Conservation (phyloP, 2,113 vertebrate genomes). For the Carollia perspicillata region DNA sequence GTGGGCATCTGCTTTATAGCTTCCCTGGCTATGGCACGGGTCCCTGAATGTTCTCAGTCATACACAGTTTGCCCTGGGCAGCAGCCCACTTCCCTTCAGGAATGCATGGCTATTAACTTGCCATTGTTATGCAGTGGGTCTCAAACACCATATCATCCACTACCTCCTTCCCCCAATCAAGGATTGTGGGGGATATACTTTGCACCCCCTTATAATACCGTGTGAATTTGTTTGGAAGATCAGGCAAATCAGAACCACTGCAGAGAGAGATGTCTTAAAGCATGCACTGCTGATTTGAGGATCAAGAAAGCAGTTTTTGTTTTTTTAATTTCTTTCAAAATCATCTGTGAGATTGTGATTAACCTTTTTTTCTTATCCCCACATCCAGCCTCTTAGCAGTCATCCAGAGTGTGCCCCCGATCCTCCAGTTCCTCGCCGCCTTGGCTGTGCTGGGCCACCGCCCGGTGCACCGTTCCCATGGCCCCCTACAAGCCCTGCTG, state of each 20-base stretch:
- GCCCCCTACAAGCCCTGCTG: too few species aligned
- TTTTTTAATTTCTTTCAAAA: neutral
- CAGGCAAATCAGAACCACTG: neutral
- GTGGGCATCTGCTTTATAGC: too few species aligned
- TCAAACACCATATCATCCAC: too few species aligned
- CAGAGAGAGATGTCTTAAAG: neutral
- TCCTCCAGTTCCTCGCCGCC: neutral
- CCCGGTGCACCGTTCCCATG: neutral
- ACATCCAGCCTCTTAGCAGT: neutral
- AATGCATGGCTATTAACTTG: too few species aligned
- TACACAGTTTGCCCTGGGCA: too few species aligned
- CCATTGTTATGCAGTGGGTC: too few species aligned
- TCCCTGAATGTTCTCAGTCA: too few species aligned
- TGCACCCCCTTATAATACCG: too few species aligned
- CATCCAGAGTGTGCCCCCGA: neutral
- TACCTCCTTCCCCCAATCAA: too few species aligned
- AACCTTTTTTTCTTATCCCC: neutral
- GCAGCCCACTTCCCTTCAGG: too few species aligned
- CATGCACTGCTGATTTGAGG: neutral
- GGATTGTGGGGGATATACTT: too few species aligned
- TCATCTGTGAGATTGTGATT: neutral
- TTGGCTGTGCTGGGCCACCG: accelerated
- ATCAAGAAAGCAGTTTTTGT: neutral
- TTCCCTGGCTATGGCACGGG: too few species aligned
- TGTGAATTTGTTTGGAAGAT: neutral